phyloP scores from a whole-genome alignment of 1,140 invertebrate species.

The Bombus turneri region DNA sequence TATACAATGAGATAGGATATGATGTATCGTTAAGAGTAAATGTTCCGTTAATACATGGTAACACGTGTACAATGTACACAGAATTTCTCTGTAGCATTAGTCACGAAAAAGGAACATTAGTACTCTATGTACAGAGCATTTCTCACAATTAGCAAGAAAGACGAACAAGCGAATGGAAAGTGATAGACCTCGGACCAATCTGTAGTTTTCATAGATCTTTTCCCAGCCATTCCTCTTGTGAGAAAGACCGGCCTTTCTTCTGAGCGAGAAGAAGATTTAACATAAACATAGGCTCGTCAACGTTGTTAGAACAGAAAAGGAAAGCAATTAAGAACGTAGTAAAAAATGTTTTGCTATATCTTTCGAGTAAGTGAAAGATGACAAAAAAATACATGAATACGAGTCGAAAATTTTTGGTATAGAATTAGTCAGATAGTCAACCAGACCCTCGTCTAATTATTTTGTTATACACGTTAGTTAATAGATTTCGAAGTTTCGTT shows the following conservation, averaged over 20 bases:
- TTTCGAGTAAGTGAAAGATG: neutral
- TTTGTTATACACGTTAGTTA: slow-evolving; percentile 66
- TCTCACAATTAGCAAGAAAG: slow-evolving; percentile 24
- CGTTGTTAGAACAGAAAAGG: neutral
- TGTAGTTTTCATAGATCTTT: neutral
- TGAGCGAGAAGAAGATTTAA: neutral
- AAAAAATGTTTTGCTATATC: too few species aligned
- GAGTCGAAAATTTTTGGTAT: neutral
- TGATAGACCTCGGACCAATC: neutral
- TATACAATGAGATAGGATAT: neutral
- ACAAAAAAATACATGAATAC: neutral
- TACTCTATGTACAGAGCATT: neutral
- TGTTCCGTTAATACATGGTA: neutral
- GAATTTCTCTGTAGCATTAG: slow-evolving; percentile 3
- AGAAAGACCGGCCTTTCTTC: neutral
- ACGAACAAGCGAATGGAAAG: slow-evolving; percentile 21
- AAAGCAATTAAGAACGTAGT: neutral
- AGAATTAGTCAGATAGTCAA: slow-evolving; percentile 1
- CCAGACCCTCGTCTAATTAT: slow-evolving; percentile 34
- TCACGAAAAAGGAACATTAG: slow-evolving; percentile 3
- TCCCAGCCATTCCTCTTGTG: neutral
- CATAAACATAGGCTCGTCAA: slow-evolving; percentile 5
- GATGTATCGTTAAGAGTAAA: neutral
- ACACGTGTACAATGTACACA: too few species aligned
- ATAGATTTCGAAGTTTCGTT: slow-evolving; percentile 64